Base-by-base conservation (phyloP, 2,113 vertebrate genomes). In the Leucosticte australis region DNA sequence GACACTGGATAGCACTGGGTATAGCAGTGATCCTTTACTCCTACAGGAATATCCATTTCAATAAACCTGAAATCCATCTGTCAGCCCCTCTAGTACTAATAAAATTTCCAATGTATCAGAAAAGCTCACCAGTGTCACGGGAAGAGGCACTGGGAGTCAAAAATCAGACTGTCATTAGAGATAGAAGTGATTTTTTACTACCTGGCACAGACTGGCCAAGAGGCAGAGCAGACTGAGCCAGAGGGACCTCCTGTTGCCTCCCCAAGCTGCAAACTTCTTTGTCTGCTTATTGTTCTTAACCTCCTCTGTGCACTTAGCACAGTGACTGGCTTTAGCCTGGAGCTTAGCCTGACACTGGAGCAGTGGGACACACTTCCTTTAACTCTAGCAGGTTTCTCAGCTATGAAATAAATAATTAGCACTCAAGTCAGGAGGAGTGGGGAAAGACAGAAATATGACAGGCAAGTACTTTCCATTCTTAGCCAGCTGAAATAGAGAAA, bases 241-340 rank as follows among this genome's bases (percentile, higher is more conserved):
- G 15, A 84, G 65, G 76, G 76, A 91, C 49, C 60, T 91, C 86
- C 57, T 75, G 55, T 93, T 96, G 63, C 92, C 95, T 86, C 53
- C 87, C 64, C 82, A 77, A 87, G 60, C 83, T 86, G 81, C 64
- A 81, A 67, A 88, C 28, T 95, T 84, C 90, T 92, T 85, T n/a
- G 4, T 73, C 74, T 96, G 50, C 89, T 94, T 84, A 60, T 56
- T 90, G 80, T 83, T 81, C 89, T 91, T 96, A 94, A 93, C 80
- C 74, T 97, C 83, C 88, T 96, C 74, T 59, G 78, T 68, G 84
- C 92, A 95, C 83, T 94, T 84, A 85, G 90, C 78, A 77, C 92
- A 95, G 75, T 33, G 75, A 88, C 86, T 95, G 90, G 63, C 94
- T 96, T 92, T 95, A 95, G 97, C 94, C 96, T 96, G 96, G 75